Percentiles rank a stretch among this genome's conserved stretches.
phyloP scores from a whole-genome alignment of 2,888 invertebrate species.

The Synanthedon myopaeformis region DNA sequence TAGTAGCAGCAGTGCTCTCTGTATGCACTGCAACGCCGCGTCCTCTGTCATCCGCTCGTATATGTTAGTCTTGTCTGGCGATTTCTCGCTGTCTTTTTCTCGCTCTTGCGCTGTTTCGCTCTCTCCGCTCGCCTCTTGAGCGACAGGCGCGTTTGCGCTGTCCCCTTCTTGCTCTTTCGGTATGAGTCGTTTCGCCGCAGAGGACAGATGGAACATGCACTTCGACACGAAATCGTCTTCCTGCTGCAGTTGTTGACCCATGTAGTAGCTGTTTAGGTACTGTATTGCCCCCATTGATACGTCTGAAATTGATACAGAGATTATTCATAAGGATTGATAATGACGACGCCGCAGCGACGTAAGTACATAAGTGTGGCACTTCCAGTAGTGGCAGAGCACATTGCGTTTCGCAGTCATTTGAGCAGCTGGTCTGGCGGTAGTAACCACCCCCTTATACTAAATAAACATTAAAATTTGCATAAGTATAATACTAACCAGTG shows the following conservation, averaged over 20 bases:
- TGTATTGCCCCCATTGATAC: constrained; percentile 96
- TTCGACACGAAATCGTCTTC: constrained; percentile 94
- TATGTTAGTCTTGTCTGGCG: constrained; percentile 51
- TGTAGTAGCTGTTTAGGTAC: constrained; percentile 93
- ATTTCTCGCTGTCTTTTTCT: constrained; percentile 34
- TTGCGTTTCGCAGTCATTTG: too few species aligned
- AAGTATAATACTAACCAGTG: constrained; percentile 67
- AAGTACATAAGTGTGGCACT: neutral
- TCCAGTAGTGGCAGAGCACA: too few species aligned
- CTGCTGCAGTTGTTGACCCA: constrained; percentile 89
- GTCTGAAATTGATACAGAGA: constrained; percentile 58
- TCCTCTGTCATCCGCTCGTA: constrained; percentile 75
- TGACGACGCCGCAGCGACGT: neutral
- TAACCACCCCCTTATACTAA: too few species aligned
- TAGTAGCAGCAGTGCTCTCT: constrained; percentile 86
- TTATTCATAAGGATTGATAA: neutral
- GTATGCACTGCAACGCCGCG: constrained; percentile 87
- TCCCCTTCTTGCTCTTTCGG: constrained; percentile 41
- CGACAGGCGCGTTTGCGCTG: constrained; percentile 16
- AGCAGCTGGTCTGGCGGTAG: too few species aligned
- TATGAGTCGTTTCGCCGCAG: constrained; percentile 80
- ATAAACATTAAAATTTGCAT: neutral
- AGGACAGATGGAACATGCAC: constrained; percentile 92
- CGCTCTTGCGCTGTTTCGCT: neutral
- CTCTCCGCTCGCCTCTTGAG: constrained; percentile 18